phyloP scores from a whole-genome alignment of 23 tunicate genomes.

The Botrylloides violaceus region DNA sequence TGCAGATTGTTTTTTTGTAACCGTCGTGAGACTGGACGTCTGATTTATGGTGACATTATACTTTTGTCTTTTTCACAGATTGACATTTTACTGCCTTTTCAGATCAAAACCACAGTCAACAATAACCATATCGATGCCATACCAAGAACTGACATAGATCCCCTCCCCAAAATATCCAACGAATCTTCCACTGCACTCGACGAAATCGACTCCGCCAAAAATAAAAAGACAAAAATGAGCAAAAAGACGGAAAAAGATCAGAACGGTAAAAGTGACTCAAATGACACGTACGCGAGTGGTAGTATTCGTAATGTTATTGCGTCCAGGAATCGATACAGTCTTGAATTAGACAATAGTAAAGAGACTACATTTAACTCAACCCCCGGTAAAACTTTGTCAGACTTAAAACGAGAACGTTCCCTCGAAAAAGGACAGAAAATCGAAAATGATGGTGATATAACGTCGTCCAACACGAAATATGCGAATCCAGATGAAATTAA shows the following conservation, averaged over 20 bases:
- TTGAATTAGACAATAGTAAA: neutral
- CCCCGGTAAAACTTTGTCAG: slow-evolving; percentile 25
- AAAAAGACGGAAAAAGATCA: neutral
- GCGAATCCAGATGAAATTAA: slow-evolving; percentile 9
- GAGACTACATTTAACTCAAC: neutral
- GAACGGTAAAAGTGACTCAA: neutral
- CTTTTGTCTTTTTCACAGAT: too few relatives aligned
- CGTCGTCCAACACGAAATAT: neutral
- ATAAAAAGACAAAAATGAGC: neutral
- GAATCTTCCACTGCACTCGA: neutral
- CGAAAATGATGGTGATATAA: neutral
- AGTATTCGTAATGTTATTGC: slow-evolving; percentile 18
- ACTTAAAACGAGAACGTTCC: slow-evolving; percentile 19
- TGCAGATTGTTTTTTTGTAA: too few relatives aligned
- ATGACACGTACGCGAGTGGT: neutral
- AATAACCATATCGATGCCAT: neutral
- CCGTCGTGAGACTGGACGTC: too few relatives aligned
- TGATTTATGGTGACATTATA: too few relatives aligned
- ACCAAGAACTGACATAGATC: neutral
- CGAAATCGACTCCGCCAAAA: neutral
- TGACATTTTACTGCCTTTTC: too few relatives aligned
- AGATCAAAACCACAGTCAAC: neutral
- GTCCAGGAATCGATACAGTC: slow-evolving; percentile 17
- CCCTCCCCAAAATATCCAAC: neutral
- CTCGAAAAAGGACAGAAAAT: neutral